A percentile compares a stretch with the other conserved stretches of the same genome.
Evolutionary conservation across 2,888 invertebrate species (phyloP).

Genomic region (Macaria notata): DNA sequence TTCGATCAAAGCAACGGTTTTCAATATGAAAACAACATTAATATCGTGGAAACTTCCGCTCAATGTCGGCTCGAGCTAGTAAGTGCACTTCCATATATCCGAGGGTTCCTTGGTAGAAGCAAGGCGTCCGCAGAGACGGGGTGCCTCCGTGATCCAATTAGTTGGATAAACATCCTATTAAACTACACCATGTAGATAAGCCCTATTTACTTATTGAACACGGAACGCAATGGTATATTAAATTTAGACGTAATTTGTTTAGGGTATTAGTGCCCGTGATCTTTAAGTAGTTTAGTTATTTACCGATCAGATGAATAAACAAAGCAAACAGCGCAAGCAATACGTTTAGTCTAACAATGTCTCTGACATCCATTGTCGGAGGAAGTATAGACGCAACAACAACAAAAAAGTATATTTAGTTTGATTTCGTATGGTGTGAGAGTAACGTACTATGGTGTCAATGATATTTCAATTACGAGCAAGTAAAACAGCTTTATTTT

Average conservation of each 20-base stretch:
- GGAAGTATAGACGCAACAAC: no score
- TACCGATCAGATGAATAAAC: no score
- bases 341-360: no score
- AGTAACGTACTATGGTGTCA: no score
- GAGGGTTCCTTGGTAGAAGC: slow-evolving; percentile 36
- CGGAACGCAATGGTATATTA: slow-evolving; percentile 45
- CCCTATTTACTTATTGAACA: slow-evolving; percentile 58
- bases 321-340: no score
- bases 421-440: no score
- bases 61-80: slow-evolving; percentile 31
- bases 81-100: slow-evolving; percentile 49
- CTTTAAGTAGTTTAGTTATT: no score
- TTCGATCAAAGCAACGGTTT: no score
- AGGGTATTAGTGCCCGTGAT: slow-evolving; percentile 2
- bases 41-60: slow-evolving; percentile 50
- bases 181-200: slow-evolving; percentile 61
- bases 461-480: no score
- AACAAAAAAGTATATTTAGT: no score
- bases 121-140: slow-evolving; percentile 17
- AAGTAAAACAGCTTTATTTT: no score
- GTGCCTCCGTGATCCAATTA: slow-evolving; percentile 65
- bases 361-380: no score
- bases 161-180: slow-evolving; percentile 69
- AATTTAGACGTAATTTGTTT: slow-evolving; percentile 40
- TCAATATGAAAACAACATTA: slow-evolving; percentile 46